Evolutionary conservation across 2,888 invertebrate species (phyloP), one percentile per base, ranked within the genome.

Genomic region (Nephrotoma flavescens): DNA sequence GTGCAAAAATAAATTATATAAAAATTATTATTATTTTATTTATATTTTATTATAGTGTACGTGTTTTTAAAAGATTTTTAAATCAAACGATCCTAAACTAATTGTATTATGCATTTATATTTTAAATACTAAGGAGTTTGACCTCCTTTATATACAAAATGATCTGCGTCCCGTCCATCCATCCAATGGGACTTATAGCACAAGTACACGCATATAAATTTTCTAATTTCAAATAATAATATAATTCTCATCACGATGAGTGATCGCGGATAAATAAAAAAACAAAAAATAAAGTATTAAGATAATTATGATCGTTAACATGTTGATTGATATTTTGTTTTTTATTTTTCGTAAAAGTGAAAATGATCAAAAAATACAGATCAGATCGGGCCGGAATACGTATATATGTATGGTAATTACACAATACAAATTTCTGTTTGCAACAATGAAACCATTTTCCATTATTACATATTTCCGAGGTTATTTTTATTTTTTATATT

Each of bases 31-130:
- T 84, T 83, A 41, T 41, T 83, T 83, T 41, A 83, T 83, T 83
- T 83, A 41, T 41, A 83, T 83, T 41, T 41, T 84, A 84, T 84
- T 42, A 84, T 86, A 45, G 45, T 45, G 86, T 86, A 86, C 86
- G 86, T 86, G 86, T 86, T 86, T 86, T 86, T 41, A 45, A 86
- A 44, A 86, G 44, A 47, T 86, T 86, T 85, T 45, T 41, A 86
- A 86, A 86, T 86, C 47, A 86, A 86, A 86, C 47, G 86, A 45
- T 86, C 45, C 86, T 86, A 45, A 86, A 86, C 44, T 19, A 86
- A 86, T 86, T 41, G 84, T 42, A 52, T 15, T 52, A 52, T 52
- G 52, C 6, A 11, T 41, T 83, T 41, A 41, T n/a, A 41, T 83
- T 41, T 83, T 84, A 84, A 6, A 9, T 71, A 71, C 71, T 31